Conservation (phyloP, 2,888 invertebrate genomes). For the Drosophila putrida region DNA sequence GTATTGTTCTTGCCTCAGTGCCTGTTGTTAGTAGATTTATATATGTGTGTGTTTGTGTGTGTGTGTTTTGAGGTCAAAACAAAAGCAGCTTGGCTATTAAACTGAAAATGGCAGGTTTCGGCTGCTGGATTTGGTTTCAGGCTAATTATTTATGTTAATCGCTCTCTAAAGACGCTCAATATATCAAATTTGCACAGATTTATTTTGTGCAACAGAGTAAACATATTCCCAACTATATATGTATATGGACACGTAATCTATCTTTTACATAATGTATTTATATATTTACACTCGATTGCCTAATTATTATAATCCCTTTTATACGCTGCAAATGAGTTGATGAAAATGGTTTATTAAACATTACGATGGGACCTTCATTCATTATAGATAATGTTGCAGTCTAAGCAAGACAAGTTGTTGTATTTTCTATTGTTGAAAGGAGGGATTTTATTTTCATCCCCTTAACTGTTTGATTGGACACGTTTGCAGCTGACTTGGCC, state of each 20-base stretch:
- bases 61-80: constrained; percentile 63
- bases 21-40: constrained; percentile 1
- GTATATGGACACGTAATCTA: constrained; percentile 3
- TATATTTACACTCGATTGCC: constrained; percentile 49
- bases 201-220: constrained; percentile 50
- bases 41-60: constrained; percentile 12
- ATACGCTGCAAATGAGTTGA: constrained; percentile 22
- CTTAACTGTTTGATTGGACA: constrained; percentile 39
- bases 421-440: background rate
- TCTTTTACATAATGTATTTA: constrained; percentile 6
- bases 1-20: constrained; percentile 64
- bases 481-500: constrained; percentile 54
- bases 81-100: constrained; percentile 57
- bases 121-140: constrained; percentile 63
- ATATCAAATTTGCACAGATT: constrained; percentile 70
- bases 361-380: constrained; percentile 6
- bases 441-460: background rate
- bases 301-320: constrained; percentile 49
- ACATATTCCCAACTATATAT: constrained; percentile 14
- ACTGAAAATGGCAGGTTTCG: constrained; percentile 45
- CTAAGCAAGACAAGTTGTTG: background rate
- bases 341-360: constrained; percentile 27
- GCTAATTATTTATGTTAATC: constrained; percentile 82
- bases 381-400: background rate
- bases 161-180: constrained; percentile 73